These are phyloP conservation scores for Tillus elongatus DNA, from an alignment of 2,888 invertebrate genomes.

Conservation along the genomic window DNA sequence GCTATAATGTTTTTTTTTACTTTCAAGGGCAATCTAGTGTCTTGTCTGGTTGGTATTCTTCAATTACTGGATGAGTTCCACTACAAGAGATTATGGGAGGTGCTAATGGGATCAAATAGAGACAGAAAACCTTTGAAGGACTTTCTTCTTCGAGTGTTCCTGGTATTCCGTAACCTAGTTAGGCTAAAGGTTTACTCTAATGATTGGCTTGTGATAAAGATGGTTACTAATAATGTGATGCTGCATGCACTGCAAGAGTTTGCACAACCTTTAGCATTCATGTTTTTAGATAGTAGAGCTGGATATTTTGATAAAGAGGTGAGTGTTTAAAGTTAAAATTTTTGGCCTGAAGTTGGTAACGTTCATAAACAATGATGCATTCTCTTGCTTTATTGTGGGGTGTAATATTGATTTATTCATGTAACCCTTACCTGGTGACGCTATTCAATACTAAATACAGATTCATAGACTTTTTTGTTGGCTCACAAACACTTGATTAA, in stretches of 20 bases:
- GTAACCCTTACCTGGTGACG: too few species aligned
- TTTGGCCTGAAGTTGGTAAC: too few species aligned
- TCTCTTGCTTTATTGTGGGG: too few species aligned
- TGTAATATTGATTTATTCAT: too few species aligned
- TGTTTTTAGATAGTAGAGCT: conserved; percentile 63
- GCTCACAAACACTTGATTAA: too few species aligned
- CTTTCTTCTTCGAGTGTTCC: conserved; percentile 72
- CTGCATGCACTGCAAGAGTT: conserved; percentile 79
- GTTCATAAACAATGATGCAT: too few species aligned
- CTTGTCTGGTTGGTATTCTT: conserved; percentile 75
- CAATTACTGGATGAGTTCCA: conserved; percentile 82
- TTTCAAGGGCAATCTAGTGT: conserved; percentile 82
- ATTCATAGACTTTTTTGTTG: too few species aligned
- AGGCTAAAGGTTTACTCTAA: conserved; percentile 73
- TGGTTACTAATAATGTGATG: conserved; percentile 79
- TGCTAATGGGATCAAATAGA: conserved; percentile 55
- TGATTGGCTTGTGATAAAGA: conserved; percentile 86
- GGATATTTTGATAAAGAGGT: conserved; percentile 72
- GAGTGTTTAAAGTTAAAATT: conserved; percentile 16
- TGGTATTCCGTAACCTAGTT: conserved; percentile 71
- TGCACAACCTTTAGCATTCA: conserved; percentile 75
- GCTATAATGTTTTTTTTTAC: too few species aligned
- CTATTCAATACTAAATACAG: too few species aligned
- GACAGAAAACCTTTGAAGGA: conserved; percentile 78
- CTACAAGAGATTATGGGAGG: conserved; percentile 79